Conservation (phyloP, 92 coral and sea anemone species). For the Micromussa lordhowensis region DNA sequence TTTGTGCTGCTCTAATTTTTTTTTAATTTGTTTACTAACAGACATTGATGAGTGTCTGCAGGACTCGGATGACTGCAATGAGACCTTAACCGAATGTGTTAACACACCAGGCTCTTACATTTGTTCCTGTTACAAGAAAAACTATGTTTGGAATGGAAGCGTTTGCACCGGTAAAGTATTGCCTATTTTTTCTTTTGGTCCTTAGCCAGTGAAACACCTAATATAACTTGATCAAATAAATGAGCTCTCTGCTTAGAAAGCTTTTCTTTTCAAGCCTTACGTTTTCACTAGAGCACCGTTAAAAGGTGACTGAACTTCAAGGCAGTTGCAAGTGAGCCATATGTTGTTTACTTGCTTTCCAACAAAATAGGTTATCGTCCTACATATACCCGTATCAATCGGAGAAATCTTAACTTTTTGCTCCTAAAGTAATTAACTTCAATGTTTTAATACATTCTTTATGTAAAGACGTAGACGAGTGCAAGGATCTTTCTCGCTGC, state of each 20-base stretch:
- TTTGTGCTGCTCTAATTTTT: neutral
- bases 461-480: conserved; percentile 19
- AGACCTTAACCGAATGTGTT: conserved; percentile 4
- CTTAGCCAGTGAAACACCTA: too few species aligned
- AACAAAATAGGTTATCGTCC: too few species aligned
- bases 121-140: conserved; percentile 25
- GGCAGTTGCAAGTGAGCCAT: too few species aligned
- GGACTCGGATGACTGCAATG: conserved; percentile 24
- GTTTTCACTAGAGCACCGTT: too few species aligned
- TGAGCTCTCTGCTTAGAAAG: neutral
- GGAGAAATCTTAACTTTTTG: too few species aligned
- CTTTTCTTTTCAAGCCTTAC: too few species aligned
- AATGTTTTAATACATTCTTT: neutral
- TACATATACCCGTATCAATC: neutral
- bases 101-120: conserved; percentile 36
- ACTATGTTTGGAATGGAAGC: conserved; percentile 10
- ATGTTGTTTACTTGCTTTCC: too few species aligned
- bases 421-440: neutral
- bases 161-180: conserved; percentile 1
- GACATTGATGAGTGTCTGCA: conserved; percentile 44
- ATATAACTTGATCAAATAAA: neutral
- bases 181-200: neutral
- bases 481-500: conserved; percentile 12
- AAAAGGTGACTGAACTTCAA: too few species aligned
- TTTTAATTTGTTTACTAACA: conserved; percentile 2